These are phyloP conservation scores for Triops cancriformis DNA, from an alignment of 1,140 invertebrate genomes.

Conservation along the genomic window DNA sequence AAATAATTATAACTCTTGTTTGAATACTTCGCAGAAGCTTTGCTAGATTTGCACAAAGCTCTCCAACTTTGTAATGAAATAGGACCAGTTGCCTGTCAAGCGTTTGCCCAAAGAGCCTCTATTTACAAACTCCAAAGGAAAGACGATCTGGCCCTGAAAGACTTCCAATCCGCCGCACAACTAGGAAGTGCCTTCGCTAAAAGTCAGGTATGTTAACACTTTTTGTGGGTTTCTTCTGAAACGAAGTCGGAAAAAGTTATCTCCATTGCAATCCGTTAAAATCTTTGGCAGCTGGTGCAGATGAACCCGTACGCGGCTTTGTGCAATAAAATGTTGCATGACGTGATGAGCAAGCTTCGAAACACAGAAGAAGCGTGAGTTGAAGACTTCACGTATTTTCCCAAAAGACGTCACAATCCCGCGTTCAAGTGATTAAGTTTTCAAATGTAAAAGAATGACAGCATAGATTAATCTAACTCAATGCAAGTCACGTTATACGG, in stretches of 20 bases:
- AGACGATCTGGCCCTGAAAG: slow-evolving; percentile 54
- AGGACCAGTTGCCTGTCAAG: slow-evolving; percentile 56
- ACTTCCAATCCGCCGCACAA: slow-evolving; percentile 62
- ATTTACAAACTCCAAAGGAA: slow-evolving; percentile 52
- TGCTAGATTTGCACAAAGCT: slow-evolving; percentile 62
- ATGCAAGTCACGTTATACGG: no score
- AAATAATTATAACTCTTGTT: slow-evolving; percentile 9
- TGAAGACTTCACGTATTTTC: background rate
- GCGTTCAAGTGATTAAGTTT: no score
- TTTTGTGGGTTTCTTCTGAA: slow-evolving; percentile 23
- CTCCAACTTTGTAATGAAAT: slow-evolving; percentile 55
- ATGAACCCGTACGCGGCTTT: slow-evolving; percentile 77
- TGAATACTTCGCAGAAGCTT: slow-evolving; percentile 50
- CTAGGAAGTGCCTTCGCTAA: slow-evolving; percentile 73
- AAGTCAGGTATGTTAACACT: slow-evolving; percentile 47
- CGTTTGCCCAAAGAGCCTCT: slow-evolving; percentile 70
- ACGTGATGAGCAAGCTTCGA: slow-evolving; percentile 42
- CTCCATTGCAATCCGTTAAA: slow-evolving; percentile 38
- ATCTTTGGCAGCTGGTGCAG: slow-evolving; percentile 54
- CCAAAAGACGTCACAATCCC: background rate
- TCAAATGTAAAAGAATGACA: no score
- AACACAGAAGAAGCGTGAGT: background rate
- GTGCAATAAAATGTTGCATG: slow-evolving; percentile 82
- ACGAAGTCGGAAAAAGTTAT: slow-evolving; percentile 30
- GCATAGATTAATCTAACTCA: no score